These are phyloP conservation scores for Charadrius vociferus DNA, from an alignment of 2,113 vertebrate species.

Conservation along the genomic window DNA sequence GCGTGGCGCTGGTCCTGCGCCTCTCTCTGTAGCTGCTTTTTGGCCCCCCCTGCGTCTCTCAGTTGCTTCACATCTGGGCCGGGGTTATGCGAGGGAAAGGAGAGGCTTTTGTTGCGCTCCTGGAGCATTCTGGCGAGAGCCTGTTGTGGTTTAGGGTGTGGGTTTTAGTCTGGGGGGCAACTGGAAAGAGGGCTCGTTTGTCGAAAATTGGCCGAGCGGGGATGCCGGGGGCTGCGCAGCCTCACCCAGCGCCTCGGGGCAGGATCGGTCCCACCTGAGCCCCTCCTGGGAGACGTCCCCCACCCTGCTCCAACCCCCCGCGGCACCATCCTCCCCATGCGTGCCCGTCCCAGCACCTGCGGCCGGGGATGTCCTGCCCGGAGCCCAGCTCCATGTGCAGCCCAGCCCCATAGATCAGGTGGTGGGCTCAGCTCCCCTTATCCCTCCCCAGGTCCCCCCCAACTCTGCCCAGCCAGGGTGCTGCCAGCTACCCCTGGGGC, in stretches of 20 bases:
- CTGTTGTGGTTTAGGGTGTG: slow-evolving; percentile 31
- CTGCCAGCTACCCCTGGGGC: not conserved
- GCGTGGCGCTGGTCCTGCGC: not conserved
- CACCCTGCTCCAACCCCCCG: not conserved
- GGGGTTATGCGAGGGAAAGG: not conserved
- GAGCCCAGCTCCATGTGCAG: not conserved
- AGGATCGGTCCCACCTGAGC: not conserved
- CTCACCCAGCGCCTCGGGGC: not conserved
- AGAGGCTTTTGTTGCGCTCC: not conserved
- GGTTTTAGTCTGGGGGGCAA: not conserved
- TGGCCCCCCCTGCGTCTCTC: not conserved
- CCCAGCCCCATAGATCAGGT: rapidly evolving
- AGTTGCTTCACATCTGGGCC: not conserved
- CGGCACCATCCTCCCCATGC: rapidly evolving
- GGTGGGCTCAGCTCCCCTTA: not conserved
- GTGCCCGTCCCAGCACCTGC: not conserved
- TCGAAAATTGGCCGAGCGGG: rapidly evolving
- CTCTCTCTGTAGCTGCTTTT: not conserved
- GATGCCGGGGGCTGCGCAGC: not conserved
- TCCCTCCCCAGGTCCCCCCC: not conserved
- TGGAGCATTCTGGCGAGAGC: not conserved
- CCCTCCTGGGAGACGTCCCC: not conserved
- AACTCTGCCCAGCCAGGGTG: not conserved
- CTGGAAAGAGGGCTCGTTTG: not conserved
- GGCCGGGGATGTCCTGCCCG: rapidly evolving